Conservation (phyloP, 2,888 invertebrate species). For the Pristionchus mayeri region DNA sequence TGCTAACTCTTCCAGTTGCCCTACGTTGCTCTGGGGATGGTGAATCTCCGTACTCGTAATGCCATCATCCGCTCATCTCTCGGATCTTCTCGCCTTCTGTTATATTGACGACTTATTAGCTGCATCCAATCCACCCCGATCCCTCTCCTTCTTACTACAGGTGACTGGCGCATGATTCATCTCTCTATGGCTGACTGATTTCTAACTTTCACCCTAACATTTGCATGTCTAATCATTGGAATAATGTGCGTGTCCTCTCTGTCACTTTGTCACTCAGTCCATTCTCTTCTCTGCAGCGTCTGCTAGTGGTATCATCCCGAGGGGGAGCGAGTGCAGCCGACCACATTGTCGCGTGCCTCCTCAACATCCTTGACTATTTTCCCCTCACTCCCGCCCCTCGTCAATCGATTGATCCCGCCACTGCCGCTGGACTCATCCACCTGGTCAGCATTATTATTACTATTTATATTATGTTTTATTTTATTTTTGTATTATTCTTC, state of each 20-base stretch:
- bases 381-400: constrained; percentile 31
- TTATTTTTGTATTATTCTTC: background rate
- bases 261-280: background rate
- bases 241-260: background rate
- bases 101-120: constrained; percentile 50
- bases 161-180: background rate
- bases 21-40: constrained; percentile 33
- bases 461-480: background rate
- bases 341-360: constrained; percentile 35
- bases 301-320: constrained; percentile 16
- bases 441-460: background rate
- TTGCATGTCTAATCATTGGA: background rate
- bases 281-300: constrained; percentile 34
- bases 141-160: constrained; percentile 45
- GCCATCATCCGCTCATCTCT: constrained; percentile 30
- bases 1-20: background rate
- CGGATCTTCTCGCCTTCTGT: constrained; percentile 48
- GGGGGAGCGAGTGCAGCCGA: constrained; percentile 17
- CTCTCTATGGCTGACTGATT: background rate
- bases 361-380: constrained; percentile 33
- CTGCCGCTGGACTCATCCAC: constrained; percentile 37
- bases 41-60: background rate
- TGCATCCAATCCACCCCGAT: constrained; percentile 34
- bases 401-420: background rate
- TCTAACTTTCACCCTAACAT: background rate